Base-by-base conservation (phyloP, 2,797 vertebrate species). In the Buphagus erythrorhynchus region DNA sequence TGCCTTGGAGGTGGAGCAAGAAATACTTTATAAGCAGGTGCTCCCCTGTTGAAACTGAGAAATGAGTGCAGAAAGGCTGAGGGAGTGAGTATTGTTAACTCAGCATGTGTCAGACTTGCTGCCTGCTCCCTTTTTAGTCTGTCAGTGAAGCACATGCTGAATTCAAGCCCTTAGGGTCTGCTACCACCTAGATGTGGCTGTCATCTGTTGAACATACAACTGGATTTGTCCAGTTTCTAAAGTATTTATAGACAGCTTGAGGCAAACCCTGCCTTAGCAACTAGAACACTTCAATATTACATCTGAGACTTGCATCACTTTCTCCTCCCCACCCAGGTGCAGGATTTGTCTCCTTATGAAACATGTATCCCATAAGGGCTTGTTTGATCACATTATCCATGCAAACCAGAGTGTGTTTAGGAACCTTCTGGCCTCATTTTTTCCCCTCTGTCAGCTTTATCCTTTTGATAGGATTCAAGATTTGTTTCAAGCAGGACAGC, bases 241-340 rank as follows among this genome's bases (percentile, higher is more conserved):
- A 86, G 13, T 38, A 28, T 15, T 21, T 45, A 45, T 43, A 80
- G 75, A 46, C 54, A 86, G 67, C 33, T 19, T 31, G 54, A 58
- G 21, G 48, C 29, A 48, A 24, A 28, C 4, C 0, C 63, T 88
- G 57, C 74, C 69, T n/a, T 31, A 36, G 59, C 83, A 69, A 75
- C 68, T 25, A 5, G 14, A 5, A 54, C n/a, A 9, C 21, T 21
- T 78, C 63, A 16, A 0, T 20, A 4, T 22, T 29, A n/a, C 33
- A 88, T 21, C 18, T 43, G 51, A 59, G 65, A 66, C 89, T 87
- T 76, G 63, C 84, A 85, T 51, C 55, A 55, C 74, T 82, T 90
- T 85, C 88, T 92, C 45, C n/a, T 86, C 59, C 52, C 66, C 77
- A 61, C 67, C 67, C 63, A 86, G 3, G 0, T 36, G 52, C 21